phyloP scores from a whole-genome alignment of 2,888 invertebrate genomes.

The Zeuzera pyrina region DNA sequence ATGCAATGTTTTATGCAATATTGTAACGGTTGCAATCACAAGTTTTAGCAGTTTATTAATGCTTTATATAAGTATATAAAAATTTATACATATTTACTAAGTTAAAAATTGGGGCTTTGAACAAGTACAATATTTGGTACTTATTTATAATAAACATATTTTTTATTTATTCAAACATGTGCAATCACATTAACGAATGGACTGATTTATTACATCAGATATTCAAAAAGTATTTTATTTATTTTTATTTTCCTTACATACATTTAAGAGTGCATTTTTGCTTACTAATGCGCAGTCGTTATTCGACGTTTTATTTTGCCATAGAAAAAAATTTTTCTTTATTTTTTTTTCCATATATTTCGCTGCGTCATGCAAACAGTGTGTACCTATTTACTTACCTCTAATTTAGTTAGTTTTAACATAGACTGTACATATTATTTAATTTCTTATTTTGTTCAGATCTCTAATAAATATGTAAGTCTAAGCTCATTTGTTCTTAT shows the following conservation, averaged over 20 bases:
- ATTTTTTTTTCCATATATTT: constrained; percentile 40
- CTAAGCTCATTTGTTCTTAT: too few species aligned
- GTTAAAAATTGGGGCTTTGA: constrained; percentile 25
- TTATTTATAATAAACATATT: constrained; percentile 33
- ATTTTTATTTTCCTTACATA: constrained; percentile 24
- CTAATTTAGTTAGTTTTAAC: constrained; percentile 73
- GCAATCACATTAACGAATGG: constrained; percentile 61
- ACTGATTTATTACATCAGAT: constrained; percentile 59
- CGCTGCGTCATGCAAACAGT: constrained; percentile 56
- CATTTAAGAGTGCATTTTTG: constrained; percentile 33
- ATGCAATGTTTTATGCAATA: too few species aligned
- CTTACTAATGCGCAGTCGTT: constrained; percentile 35
- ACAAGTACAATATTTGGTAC: constrained; percentile 29
- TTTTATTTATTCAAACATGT: constrained; percentile 48
- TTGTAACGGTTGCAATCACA: too few species aligned
- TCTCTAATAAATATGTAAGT: constrained; percentile 75
- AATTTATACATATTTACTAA: too few species aligned
- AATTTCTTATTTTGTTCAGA: constrained; percentile 75
- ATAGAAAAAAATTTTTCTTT: constrained; percentile 31
- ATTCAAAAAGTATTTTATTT: constrained; percentile 27
- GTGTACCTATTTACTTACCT: constrained; percentile 73
- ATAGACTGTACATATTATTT: constrained; percentile 75
- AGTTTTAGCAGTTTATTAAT: too few species aligned
- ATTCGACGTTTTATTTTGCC: constrained; percentile 45
- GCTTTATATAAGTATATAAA: too few species aligned